Percentiles rank a stretch among this genome's conserved stretches.
phyloP scores from a whole-genome alignment of 2,888 invertebrate genomes.

The Callimorpha dominula region DNA sequence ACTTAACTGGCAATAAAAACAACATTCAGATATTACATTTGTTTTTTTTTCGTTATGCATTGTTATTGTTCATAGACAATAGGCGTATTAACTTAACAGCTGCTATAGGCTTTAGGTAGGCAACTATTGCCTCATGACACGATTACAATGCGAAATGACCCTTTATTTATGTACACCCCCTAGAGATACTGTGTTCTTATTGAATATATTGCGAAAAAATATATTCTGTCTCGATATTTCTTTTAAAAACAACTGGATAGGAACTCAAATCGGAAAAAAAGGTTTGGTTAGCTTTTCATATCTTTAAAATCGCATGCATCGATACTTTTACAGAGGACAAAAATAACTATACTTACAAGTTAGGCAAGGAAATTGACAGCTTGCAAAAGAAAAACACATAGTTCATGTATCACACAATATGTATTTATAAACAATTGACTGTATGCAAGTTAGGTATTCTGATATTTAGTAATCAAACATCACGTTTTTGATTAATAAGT shows the following conservation, averaged over 20 bases:
- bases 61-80: constrained; percentile 18
- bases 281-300: background rate
- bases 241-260: background rate
- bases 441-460: background rate
- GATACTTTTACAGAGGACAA: background rate
- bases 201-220: no score
- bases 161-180: background rate
- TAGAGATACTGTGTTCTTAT: background rate
- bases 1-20: constrained; percentile 23
- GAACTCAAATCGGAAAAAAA: background rate
- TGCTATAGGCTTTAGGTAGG: background rate
- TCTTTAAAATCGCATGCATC: background rate
- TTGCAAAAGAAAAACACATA: background rate
- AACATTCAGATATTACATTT: constrained; percentile 20
- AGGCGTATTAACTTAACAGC: constrained; percentile 14
- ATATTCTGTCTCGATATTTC: background rate
- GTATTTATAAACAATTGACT: background rate
- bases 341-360: no score
- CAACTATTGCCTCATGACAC: constrained; percentile 4
- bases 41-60: constrained; percentile 18
- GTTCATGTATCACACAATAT: background rate
- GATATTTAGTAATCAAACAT: background rate
- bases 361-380: background rate
- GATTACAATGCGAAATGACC: constrained; percentile 8
- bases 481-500: background rate